phyloP scores from a whole-genome alignment of 2,113 vertebrate genomes.

The Ciconia stormi region DNA sequence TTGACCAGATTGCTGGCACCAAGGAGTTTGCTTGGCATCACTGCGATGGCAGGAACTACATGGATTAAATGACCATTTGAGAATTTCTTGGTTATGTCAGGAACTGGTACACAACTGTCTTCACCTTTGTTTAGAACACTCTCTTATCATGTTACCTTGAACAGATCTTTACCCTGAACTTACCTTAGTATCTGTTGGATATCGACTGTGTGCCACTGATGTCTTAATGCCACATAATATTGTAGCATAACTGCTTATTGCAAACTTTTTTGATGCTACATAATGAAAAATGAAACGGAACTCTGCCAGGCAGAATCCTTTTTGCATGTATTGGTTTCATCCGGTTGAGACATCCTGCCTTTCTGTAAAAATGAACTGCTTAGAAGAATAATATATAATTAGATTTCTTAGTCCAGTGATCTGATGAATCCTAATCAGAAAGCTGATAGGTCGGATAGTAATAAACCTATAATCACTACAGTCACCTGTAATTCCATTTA shows the following conservation, averaged over 20 bases:
- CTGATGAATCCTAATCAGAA: neutral
- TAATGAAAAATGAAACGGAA: neutral
- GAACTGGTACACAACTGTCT: neutral
- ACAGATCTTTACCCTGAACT: neutral
- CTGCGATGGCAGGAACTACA: neutral
- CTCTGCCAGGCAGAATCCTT: neutral
- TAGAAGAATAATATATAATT: neutral
- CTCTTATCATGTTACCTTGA: accelerated
- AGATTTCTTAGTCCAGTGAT: neutral
- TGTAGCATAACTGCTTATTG: neutral
- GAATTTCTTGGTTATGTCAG: neutral
- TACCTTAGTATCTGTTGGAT: neutral
- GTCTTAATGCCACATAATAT: neutral
- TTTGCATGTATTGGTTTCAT: neutral
- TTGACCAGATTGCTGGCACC: neutral
- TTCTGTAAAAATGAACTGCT: neutral
- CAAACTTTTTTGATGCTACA: neutral
- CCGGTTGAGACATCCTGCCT: neutral
- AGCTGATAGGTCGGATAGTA: neutral
- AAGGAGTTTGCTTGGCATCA: neutral
- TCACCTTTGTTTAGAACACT: neutral
- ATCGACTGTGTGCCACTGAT: neutral
- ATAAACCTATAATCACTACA: neutral
- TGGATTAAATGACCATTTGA: neutral
- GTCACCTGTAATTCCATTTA: neutral